phyloP scores from a whole-genome alignment of 2,888 invertebrate species.

The Salticus scenicus region DNA sequence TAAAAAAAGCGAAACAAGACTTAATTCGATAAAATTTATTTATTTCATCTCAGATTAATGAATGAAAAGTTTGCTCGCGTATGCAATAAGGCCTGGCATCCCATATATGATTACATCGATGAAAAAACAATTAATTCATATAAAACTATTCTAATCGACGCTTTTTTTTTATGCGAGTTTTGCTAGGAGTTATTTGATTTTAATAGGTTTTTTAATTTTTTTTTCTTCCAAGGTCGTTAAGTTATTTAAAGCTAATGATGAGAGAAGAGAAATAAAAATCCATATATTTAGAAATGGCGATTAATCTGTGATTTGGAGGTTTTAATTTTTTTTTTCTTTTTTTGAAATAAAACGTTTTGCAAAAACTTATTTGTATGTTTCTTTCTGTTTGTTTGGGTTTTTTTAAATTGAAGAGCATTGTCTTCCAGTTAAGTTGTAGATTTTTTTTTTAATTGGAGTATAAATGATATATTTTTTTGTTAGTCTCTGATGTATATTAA shows the following conservation, averaged over 20 bases:
- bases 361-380: not conserved
- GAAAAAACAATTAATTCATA: conserved; percentile 7
- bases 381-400: not conserved
- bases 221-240: conserved; percentile 14
- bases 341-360: not conserved
- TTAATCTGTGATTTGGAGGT: conserved; percentile 15
- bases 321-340: not conserved
- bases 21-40: conserved; percentile 17
- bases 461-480: too few relatives aligned
- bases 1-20: not conserved
- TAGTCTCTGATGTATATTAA: too few relatives aligned
- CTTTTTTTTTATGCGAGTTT: conserved; percentile 1
- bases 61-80: not conserved
- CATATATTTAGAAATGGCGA: not conserved
- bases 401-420: too few relatives aligned
- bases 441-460: too few relatives aligned
- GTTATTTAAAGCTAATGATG: conserved; percentile 17
- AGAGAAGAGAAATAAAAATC: not conserved
- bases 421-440: too few relatives aligned
- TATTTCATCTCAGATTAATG: conserved; percentile 10
- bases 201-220: conserved; percentile 1
- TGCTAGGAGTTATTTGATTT: conserved; percentile 12
- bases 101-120: conserved; percentile 5
- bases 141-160: conserved; percentile 12
- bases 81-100: not conserved